These are phyloP conservation scores for Amazona vittata DNA, from an alignment of 2,113 vertebrate species.

Conservation along the genomic window DNA sequence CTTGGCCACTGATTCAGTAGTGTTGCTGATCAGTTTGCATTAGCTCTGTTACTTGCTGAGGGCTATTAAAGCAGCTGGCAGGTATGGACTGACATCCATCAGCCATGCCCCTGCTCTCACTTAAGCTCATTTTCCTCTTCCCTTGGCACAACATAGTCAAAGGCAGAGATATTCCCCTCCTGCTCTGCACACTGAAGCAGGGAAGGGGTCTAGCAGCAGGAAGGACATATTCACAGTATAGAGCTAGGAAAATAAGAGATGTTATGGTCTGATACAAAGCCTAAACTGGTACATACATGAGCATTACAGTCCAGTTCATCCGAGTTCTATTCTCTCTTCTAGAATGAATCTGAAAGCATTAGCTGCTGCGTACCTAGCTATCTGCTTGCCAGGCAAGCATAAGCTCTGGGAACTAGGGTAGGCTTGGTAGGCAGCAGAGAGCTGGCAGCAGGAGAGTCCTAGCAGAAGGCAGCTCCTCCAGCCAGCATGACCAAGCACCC, in stretches of 20 bases:
- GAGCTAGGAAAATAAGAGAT: not conserved
- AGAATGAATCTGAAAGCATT: not conserved
- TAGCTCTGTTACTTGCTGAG: not conserved
- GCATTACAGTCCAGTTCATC: not conserved
- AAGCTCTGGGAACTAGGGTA: not conserved
- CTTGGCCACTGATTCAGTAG: not conserved
- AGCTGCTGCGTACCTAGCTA: rapidly evolving
- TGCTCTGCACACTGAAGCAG: not conserved
- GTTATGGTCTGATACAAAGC: not conserved
- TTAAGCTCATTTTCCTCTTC: not conserved
- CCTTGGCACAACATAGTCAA: not conserved
- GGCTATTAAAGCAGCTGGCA: not conserved
- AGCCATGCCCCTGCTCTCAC: not conserved
- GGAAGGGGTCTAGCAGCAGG: not conserved
- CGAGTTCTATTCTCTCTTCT: not conserved
- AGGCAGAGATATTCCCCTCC: not conserved
- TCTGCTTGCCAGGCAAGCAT: not conserved
- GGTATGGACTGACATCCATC: not conserved
- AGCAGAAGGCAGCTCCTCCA: not conserved
- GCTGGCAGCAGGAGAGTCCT: not conserved
- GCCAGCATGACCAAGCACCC: not conserved
- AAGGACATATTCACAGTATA: not conserved
- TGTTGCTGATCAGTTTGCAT: not conserved
- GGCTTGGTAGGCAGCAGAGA: not conserved
- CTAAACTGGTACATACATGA: not conserved